Evolutionary conservation across 1,140 invertebrate species (phyloP), one percentile per base, ranked within the genome.

Genomic region (Trachymyrmex cornetzi): DNA sequence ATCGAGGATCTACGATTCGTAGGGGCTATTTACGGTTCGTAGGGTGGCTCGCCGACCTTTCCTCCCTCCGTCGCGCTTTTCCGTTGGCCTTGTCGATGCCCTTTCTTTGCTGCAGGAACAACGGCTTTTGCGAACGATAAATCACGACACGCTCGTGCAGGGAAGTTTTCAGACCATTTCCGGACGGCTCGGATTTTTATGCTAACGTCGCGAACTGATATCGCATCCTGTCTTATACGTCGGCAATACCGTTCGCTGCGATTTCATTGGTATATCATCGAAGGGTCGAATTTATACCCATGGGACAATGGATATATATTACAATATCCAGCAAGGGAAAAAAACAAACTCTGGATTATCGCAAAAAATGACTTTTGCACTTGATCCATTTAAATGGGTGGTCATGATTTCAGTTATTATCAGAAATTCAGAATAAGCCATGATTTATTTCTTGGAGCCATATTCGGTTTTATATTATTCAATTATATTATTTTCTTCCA

Each of bases 21-120:
- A 94, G 94, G 87, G 92, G 86, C 93, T 94, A 94, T 95, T 95
- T 94, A 94, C 92, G 93, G 91, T 92, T 82, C 86, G 82, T 89
- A 88, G 90, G 88, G 77, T 72, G 81, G 72, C 19, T 77, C 88
- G 75, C 77, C 89, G 85, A 92, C 86, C 91, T 89, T 77, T 86
- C 82, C 88, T 86, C 81, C 89, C 86, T 61, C 80, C 84, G 75
- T 88, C 71, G 88, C 61, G 85, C 77, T 89, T 85, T 88, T 90
- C 48, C 38, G 50, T 85, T 74, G 81, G 30, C 77, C 85, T 53
- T 55, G 34, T 64, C 44, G 24, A 61, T 66, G 63, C 53, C 55
- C 81, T 82, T 88, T 72, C 64, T 30, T 67, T 61, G 59, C 27
- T 69, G 44, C 30, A 91, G 87, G 87, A 91, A 91, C 86, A 87